Evolutionary conservation across 2,888 invertebrate genomes (phyloP).

Genomic region (Cheilosia impressa): DNA sequence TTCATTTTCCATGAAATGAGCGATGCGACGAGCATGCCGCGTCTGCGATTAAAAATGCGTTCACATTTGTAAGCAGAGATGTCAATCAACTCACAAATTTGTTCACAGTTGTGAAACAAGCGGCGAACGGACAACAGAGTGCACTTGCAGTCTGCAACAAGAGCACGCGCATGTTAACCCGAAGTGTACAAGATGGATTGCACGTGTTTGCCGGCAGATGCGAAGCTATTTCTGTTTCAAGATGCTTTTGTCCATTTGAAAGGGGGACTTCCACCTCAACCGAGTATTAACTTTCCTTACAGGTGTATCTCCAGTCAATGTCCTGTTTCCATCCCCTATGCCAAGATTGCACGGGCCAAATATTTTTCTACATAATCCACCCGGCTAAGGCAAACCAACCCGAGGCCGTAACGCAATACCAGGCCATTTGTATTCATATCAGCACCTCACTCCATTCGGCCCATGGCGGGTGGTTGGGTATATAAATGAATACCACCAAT

Average conservation of each 20-base stretch:
- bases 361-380: conserved; percentile 59
- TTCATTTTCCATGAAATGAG: conserved; percentile 74
- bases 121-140: background rate
- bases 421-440: conserved; percentile 53
- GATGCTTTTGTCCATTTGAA: background rate
- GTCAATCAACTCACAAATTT: conserved; percentile 67
- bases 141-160: background rate
- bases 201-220: background rate
- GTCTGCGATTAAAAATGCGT: conserved; percentile 48
- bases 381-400: conserved; percentile 68
- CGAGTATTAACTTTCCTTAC: conserved; percentile 40
- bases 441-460: conserved; percentile 13
- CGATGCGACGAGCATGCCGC: conserved; percentile 53
- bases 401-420: conserved; percentile 64
- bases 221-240: background rate
- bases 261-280: conserved; percentile 16
- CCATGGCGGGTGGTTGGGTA: conserved; percentile 57
- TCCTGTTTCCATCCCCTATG: conserved; percentile 19
- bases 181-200: conserved; percentile 8
- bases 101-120: conserved; percentile 24
- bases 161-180: conserved; percentile 26
- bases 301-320: conserved; percentile 52
- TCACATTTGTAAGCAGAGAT: conserved; percentile 53
- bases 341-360: conserved; percentile 35
- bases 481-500: conserved; percentile 73